Percentiles rank a stretch among this genome's conserved stretches.
Evolutionary conservation across 92 coral and sea anemone genomes (phyloP).

Genomic region (Epizoanthus ramosus): DNA sequence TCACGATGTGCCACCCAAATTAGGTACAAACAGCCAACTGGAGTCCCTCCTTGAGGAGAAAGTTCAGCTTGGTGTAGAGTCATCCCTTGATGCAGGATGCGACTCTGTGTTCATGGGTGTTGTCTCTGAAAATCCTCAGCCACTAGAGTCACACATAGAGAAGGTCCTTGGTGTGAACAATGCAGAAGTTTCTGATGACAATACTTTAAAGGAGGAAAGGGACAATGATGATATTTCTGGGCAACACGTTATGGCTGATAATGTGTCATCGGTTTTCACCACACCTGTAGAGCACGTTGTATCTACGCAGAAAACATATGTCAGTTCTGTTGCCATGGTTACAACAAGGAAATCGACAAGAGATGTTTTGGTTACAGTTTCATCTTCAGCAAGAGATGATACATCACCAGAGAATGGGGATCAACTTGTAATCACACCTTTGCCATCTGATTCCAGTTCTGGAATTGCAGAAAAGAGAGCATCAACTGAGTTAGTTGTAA

Average conservation of each 20-base stretch:
- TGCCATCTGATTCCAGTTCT: neutral
- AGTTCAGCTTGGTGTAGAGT: conserved; percentile 1
- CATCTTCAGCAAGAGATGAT: conserved; percentile 7
- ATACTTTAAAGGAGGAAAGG: neutral
- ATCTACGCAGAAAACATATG: conserved; percentile 26
- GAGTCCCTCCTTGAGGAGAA: conserved; percentile 30
- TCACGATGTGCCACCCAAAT: neutral
- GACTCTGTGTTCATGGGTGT: neutral
- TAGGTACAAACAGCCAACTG: neutral
- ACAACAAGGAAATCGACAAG: conserved; percentile 8
- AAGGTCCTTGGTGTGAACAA: neutral
- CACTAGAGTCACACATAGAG: neutral
- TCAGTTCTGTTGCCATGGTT: conserved; percentile 26
- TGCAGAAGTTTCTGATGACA: neutral
- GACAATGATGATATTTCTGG: neutral
- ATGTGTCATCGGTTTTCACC: neutral
- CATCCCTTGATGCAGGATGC: neutral
- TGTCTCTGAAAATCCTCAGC: neutral
- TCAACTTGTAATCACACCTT: neutral
- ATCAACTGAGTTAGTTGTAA: conserved; percentile 26
- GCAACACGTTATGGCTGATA: neutral
- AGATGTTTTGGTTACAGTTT: conserved; percentile 30
- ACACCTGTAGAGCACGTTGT: neutral
- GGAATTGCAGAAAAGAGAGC: conserved; percentile 26
- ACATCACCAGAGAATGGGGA: neutral